phyloP scores from a whole-genome alignment of 2,113 vertebrate genomes.

The Isichthys henryi region DNA sequence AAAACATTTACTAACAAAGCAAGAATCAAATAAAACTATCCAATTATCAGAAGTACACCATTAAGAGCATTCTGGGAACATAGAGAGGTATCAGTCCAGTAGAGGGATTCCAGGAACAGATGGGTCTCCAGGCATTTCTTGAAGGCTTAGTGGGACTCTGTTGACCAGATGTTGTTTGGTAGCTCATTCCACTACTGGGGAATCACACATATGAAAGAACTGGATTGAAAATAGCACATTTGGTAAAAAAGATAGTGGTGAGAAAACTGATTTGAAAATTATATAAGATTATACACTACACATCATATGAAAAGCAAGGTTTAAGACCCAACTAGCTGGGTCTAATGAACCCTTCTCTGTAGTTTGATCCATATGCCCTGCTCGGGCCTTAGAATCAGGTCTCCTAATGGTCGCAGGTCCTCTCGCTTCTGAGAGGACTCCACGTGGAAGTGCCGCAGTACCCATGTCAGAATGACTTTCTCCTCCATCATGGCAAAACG shows the following conservation, averaged over 20 bases:
- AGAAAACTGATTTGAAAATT: neutral
- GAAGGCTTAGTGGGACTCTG: neutral
- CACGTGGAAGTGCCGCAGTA: conserved; percentile 66
- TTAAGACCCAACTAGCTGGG: neutral
- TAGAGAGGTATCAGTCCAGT: neutral
- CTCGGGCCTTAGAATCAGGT: conserved; percentile 71
- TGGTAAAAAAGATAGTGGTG: neutral
- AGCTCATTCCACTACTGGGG: neutral
- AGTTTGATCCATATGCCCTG: conserved; percentile 73
- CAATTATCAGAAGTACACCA: neutral
- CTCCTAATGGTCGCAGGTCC: conserved; percentile 58
- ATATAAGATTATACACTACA: neutral
- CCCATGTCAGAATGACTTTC: conserved; percentile 65
- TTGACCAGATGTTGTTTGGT: neutral
- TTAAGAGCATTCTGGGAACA: neutral
- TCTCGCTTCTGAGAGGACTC: conserved; percentile 62
- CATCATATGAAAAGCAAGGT: neutral
- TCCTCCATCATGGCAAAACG: conserved; percentile 78
- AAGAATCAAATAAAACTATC: neutral
- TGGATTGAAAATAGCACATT: neutral
- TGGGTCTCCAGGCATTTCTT: neutral
- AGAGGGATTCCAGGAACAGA: neutral
- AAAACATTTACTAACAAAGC: neutral
- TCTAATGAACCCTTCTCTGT: conserved; percentile 45
- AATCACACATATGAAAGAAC: neutral